phyloP scores from a whole-genome alignment of 2,113 vertebrate species.

The Myiozetetes cayanensis region DNA sequence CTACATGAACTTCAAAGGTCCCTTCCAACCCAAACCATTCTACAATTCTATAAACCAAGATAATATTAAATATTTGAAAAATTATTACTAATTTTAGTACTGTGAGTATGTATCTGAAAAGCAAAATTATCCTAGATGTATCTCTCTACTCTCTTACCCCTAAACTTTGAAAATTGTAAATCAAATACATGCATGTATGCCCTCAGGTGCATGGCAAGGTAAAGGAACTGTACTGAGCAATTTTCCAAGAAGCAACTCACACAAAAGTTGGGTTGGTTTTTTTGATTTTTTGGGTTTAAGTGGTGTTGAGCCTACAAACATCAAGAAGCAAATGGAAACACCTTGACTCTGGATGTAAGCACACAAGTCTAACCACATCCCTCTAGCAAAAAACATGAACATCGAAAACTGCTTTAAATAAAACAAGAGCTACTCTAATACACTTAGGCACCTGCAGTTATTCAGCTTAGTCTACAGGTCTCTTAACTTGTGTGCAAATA shows the following conservation, averaged over 20 bases:
- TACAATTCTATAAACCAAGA: not conserved
- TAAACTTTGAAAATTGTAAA: not conserved
- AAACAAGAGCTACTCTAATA: not conserved
- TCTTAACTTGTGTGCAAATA: not conserved
- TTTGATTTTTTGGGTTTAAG: not conserved
- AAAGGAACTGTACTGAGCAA: not conserved
- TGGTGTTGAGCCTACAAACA: not conserved
- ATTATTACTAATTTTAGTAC: not conserved
- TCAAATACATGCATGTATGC: rapidly evolving
- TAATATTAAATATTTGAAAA: not conserved
- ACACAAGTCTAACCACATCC: not conserved
- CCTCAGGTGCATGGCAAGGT: not conserved
- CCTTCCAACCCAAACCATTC: not conserved
- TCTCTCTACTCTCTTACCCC: not conserved
- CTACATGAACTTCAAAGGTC: not conserved
- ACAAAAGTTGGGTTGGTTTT: not conserved
- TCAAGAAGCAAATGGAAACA: not conserved
- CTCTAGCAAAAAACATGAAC: not conserved
- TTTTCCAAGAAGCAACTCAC: not conserved
- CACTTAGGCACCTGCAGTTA: not conserved
- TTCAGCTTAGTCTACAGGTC: not conserved
- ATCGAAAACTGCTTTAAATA: not conserved
- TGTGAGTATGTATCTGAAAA: not conserved
- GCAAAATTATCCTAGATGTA: not conserved
- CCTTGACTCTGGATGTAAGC: not conserved